These are phyloP conservation scores for Oriolus oriolus DNA, from an alignment of 2,113 vertebrate genomes.

Conservation along the genomic window DNA sequence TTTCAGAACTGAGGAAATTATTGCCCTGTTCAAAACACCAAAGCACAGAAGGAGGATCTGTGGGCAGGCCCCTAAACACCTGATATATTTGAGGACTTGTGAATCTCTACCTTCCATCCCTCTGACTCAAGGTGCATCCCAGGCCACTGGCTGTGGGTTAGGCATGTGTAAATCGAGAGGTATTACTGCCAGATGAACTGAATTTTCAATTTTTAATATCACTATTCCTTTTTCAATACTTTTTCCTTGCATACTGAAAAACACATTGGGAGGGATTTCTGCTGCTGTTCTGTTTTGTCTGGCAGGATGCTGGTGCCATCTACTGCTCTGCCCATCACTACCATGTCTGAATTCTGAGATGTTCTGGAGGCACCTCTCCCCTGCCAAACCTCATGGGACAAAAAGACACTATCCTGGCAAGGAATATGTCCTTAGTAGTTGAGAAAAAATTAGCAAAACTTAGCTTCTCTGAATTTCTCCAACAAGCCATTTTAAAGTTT, in stretches of 20 bases:
- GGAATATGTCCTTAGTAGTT: not conserved
- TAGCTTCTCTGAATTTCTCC: not conserved
- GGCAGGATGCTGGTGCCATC: slow-evolving; percentile 36
- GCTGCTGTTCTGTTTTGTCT: not conserved
- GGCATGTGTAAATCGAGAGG: not conserved
- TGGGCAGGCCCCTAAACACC: not conserved
- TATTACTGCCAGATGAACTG: not conserved
- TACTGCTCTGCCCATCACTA: not conserved
- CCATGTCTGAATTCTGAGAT: accelerated
- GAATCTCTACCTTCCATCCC: not conserved
- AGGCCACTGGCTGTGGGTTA: not conserved
- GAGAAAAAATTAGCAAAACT: not conserved
- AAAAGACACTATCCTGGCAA: not conserved
- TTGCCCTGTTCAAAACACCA: not conserved
- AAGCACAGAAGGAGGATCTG: not conserved
- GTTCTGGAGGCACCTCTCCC: not conserved
- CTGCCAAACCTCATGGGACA: not conserved
- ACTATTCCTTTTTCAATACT: not conserved
- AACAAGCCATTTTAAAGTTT: not conserved
- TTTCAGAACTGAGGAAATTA: not conserved
- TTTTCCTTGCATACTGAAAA: not conserved
- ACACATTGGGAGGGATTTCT: not conserved
- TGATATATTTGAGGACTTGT: accelerated
- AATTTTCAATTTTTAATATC: not conserved
- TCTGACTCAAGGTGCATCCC: accelerated